Evolutionary conservation across 2,113 vertebrate genomes (phyloP).

Genomic region (Ptilorrhoa leucosticta): DNA sequence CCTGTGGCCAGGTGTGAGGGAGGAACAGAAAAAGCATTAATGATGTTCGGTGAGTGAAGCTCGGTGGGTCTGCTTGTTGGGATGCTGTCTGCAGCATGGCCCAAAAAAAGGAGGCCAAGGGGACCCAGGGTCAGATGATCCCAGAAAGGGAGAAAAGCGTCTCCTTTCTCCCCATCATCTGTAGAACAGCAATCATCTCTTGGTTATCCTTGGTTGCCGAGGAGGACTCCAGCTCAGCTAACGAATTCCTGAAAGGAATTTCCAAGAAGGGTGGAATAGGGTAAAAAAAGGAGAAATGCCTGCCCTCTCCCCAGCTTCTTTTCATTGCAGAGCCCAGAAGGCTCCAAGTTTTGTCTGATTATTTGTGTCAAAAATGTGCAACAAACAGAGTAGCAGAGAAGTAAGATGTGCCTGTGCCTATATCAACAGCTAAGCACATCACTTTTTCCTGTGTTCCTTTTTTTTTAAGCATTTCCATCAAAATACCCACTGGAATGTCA

Average conservation of each 20-base stretch:
- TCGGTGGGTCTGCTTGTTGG: accelerated
- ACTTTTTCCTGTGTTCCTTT: conserved; percentile 35
- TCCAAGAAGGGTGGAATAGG: background rate
- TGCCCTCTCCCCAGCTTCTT: background rate
- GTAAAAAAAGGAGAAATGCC: background rate
- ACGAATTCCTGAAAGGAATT: background rate
- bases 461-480: background rate
- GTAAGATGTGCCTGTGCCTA: background rate
- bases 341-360: conserved; percentile 35
- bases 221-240: background rate
- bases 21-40: background rate
- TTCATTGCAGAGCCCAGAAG: background rate
- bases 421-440: conserved; percentile 14
- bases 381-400: background rate
- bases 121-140: background rate
- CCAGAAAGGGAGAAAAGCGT: background rate
- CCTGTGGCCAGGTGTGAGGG: background rate
- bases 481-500: conserved; percentile 23
- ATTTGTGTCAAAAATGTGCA: conserved; percentile 29
- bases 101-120: background rate
- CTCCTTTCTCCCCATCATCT: background rate
- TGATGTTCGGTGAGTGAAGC: background rate
- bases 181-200: background rate
- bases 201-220: background rate
- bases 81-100: accelerated